Conservation (phyloP, 2,888 invertebrate species). For the Acrobasis repandana region DNA sequence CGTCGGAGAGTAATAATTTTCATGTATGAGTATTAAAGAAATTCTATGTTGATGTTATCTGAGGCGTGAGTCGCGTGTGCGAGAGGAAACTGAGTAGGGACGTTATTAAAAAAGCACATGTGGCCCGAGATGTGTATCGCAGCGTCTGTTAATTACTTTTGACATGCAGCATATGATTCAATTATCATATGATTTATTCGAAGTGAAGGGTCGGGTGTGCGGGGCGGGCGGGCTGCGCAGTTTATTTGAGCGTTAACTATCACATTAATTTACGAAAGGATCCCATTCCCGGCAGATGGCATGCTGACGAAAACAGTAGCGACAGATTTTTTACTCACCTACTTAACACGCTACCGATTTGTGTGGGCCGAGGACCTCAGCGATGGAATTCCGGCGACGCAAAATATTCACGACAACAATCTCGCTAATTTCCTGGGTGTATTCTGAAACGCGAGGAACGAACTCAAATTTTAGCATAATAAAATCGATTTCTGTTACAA, state of each 20-base stretch:
- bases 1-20: slow-evolving; percentile 72
- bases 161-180: slow-evolving; percentile 83
- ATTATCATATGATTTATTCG: slow-evolving; percentile 81
- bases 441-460: not conserved
- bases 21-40: slow-evolving; percentile 71
- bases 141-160: slow-evolving; percentile 80
- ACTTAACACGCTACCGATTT: slow-evolving; percentile 64
- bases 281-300: slow-evolving; percentile 71
- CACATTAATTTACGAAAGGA: slow-evolving; percentile 63
- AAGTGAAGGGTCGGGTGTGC: slow-evolving; percentile 55
- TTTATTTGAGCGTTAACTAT: slow-evolving; percentile 77
- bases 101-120: slow-evolving; percentile 81
- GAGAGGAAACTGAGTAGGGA: slow-evolving; percentile 71
- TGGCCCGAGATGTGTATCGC: slow-evolving; percentile 79
- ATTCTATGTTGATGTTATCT: slow-evolving; percentile 77
- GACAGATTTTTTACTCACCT: slow-evolving; percentile 51
- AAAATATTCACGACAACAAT: slow-evolving; percentile 32
- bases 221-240: slow-evolving; percentile 50
- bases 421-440: slow-evolving; percentile 20
- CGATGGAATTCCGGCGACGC: slow-evolving; percentile 31
- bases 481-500: slow-evolving; percentile 13
- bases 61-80: slow-evolving; percentile 70
- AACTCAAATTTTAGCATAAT: slow-evolving; percentile 15
- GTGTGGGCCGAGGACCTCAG: slow-evolving; percentile 54
- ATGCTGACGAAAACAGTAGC: slow-evolving; percentile 61